Evolutionary conservation across 2,888 invertebrate species (phyloP), one percentile per base, ranked within the genome.

Genomic region (Melanophora roralis): DNA sequence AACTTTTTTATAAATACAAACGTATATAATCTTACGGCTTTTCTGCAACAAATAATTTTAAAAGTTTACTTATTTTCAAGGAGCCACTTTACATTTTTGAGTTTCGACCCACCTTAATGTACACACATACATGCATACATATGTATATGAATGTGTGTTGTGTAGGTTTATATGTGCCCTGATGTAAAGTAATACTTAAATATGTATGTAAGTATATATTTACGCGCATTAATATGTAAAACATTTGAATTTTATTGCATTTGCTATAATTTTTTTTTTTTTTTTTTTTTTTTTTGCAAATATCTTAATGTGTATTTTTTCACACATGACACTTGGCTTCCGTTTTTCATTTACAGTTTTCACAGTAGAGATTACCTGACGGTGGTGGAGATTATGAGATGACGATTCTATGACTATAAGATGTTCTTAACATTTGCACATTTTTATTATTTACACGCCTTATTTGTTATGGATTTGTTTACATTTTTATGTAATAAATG

Each of bases 311-410:
- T 27, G 78, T 72, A 75, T 55, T 71, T 71, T 75, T 67, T 38
- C 27, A 60, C 67, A 32, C 75, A 55, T 62, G 75, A 76, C 79
- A 80, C 67, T 80, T 80, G 73, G 80, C 68, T 80, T 80, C 76
- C 76, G 72, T 51, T 68, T 68, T 59, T 69, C 59, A 68, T 68
- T 51, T 59, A n/a, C 43, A 43, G 43, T 67, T 67, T 74, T 67
- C 59, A 36, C 43, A 60, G 12, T 49, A 76, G 34, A 79, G 74
- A 80, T 76, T 76, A 75, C 47, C 55, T 64, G 62, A 40, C 40
- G 49, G 19, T 67, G 67, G 53, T 60, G 62, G 2, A 23, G 14
- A 12, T 51, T 49, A 34, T 38, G 51, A 51, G 60, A 51, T 64
- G 69, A 67, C 64, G 72, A 49, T 59, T 21, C 38, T 49, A 55